Evolutionary conservation across 2,113 vertebrate genomes (phyloP).

Genomic region (Seriola quinqueradiata): DNA sequence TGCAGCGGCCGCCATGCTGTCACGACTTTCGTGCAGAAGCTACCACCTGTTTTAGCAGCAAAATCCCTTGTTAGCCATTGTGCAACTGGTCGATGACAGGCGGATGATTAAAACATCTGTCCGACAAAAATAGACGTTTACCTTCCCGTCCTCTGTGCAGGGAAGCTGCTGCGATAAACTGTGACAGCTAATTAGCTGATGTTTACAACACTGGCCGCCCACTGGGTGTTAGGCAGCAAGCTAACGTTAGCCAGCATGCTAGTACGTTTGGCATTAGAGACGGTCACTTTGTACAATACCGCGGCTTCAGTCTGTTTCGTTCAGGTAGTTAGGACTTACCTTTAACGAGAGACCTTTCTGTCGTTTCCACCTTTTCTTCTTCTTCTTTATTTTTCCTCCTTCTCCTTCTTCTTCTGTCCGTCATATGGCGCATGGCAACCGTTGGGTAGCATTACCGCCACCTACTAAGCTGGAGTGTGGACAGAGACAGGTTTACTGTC

Average conservation of each 20-base stretch:
- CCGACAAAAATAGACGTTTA: too few relatives aligned
- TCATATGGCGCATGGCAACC: too few relatives aligned
- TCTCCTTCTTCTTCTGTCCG: too few relatives aligned
- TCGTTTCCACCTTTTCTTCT: too few relatives aligned
- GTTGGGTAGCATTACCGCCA: too few relatives aligned
- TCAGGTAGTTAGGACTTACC: slow-evolving; percentile 13
- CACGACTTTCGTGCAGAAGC: slow-evolving; percentile 10
- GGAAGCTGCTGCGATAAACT: too few relatives aligned
- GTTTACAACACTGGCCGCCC: slow-evolving; percentile 3
- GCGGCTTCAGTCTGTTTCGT: accelerated
- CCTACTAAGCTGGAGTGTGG: too few relatives aligned
- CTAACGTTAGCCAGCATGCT: not conserved
- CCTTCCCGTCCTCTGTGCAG: too few relatives aligned
- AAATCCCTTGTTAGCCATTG: not conserved
- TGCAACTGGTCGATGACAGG: not conserved
- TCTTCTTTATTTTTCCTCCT: too few relatives aligned
- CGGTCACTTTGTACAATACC: accelerated
- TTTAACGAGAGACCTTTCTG: not conserved
- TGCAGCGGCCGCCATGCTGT: slow-evolving; percentile 67
- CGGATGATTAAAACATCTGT: not conserved
- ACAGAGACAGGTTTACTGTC: too few relatives aligned
- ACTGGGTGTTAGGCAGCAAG: not conserved
- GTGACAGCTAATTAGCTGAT: not conserved
- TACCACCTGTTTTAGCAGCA: not conserved
- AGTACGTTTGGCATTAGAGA: accelerated